Evolutionary conservation across 2,888 invertebrate species (phyloP).

Genomic region (Chaitophorus viminalis): DNA sequence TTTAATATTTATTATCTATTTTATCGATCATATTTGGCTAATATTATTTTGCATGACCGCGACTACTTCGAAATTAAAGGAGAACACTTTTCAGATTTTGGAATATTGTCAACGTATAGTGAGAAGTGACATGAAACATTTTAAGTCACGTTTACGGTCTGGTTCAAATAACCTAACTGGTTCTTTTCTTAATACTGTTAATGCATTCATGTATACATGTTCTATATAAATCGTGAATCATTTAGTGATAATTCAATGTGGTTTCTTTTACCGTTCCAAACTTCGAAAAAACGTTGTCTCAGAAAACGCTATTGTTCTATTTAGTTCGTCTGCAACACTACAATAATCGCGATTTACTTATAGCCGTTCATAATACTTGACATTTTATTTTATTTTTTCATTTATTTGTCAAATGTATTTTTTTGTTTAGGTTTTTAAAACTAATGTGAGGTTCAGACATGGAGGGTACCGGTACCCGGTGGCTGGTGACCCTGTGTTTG

Average conservation of each 20-base stretch:
- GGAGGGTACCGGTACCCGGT: constrained; percentile 58
- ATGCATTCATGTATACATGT: background rate
- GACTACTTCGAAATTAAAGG: too few relatives aligned
- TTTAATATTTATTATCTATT: too few relatives aligned
- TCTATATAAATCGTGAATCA: background rate
- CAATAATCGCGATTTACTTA: background rate
- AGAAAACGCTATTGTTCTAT: background rate
- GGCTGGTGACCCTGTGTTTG: constrained; percentile 57
- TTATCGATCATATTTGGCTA: too few relatives aligned
- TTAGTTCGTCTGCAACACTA: background rate
- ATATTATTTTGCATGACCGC: too few relatives aligned
- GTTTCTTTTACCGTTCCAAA: constrained; percentile 21
- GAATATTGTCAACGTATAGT: too few relatives aligned
- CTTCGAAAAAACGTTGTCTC: background rate
- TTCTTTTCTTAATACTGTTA: background rate
- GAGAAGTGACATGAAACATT: too few relatives aligned
- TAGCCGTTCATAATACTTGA: background rate
- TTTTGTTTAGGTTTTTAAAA: constrained; percentile 30
- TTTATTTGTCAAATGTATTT: background rate
- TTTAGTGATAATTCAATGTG: background rate
- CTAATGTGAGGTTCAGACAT: constrained; percentile 54
- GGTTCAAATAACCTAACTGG: background rate
- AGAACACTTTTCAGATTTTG: too few relatives aligned
- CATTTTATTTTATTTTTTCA: background rate
- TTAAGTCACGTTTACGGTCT: constrained; percentile 9